Conservation (phyloP, 2,797 vertebrate genomes). For the Choloepus didactylus region DNA sequence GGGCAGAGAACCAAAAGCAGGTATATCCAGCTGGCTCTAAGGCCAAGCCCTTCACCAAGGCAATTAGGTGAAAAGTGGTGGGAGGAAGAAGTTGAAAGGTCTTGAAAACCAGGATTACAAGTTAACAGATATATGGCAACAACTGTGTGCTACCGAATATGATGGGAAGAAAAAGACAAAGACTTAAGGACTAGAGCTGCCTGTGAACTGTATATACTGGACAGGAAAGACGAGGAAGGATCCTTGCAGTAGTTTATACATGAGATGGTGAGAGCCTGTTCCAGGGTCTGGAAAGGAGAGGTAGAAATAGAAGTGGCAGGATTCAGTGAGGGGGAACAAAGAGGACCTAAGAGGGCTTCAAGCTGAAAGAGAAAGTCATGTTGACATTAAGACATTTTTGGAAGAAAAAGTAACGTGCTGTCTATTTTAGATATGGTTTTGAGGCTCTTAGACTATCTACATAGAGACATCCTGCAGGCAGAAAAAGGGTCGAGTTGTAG, state of each 20-base stretch:
- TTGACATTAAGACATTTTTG: neutral
- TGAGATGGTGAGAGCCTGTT: neutral
- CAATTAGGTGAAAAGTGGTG: neutral
- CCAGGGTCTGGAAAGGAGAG: neutral
- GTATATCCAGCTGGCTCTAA: neutral
- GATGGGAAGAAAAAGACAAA: neutral
- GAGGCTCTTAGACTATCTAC: neutral
- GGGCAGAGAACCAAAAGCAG: neutral
- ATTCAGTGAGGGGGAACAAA: slow-evolving; percentile 4
- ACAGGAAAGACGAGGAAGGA: neutral
- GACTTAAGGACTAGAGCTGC: neutral
- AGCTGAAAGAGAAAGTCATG: neutral
- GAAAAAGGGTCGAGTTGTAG: neutral
- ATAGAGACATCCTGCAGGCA: neutral
- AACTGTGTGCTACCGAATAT: neutral
- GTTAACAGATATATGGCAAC: slow-evolving; percentile 12
- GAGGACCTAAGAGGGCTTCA: slow-evolving; percentile 6
- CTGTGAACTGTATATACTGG: neutral
- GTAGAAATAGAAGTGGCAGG: neutral
- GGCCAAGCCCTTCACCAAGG: neutral
- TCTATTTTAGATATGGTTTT: neutral
- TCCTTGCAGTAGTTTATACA: neutral
- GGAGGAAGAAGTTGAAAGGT: slow-evolving; percentile 5
- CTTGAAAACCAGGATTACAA: slow-evolving; percentile 52
- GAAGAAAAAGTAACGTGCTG: neutral